Percentiles rank a stretch among this genome's conserved stretches.
Evolutionary conservation across 1,140 invertebrate genomes (phyloP).

Genomic region (Colletes latitarsis): DNA sequence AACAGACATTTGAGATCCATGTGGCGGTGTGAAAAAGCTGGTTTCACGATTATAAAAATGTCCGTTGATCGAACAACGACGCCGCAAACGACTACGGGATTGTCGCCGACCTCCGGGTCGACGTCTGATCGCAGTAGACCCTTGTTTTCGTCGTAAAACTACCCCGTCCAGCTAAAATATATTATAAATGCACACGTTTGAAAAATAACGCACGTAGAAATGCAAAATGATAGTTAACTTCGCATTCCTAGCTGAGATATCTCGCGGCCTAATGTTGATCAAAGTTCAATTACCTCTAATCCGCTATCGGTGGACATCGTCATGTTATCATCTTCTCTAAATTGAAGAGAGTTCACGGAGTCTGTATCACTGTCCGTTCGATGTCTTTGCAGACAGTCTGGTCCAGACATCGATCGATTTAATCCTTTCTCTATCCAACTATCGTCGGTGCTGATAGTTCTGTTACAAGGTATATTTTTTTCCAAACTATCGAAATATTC

Average conservation of each 20-base stretch:
- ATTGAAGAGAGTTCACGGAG: slow-evolving; percentile 78
- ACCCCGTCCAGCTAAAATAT: slow-evolving; percentile 74
- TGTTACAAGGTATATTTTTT: slow-evolving; percentile 77
- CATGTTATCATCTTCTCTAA: slow-evolving; percentile 79
- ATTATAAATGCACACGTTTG: too few relatives aligned
- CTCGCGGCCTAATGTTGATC: too few relatives aligned
- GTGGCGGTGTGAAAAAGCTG: slow-evolving; percentile 92
- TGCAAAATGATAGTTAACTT: too few relatives aligned
- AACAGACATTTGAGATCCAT: slow-evolving; percentile 92
- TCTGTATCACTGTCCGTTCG: slow-evolving; percentile 77
- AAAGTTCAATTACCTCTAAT: slow-evolving; percentile 71
- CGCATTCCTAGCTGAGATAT: too few relatives aligned
- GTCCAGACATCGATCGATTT: slow-evolving; percentile 86
- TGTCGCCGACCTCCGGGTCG: slow-evolving; percentile 85
- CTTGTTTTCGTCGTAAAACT: slow-evolving; percentile 79
- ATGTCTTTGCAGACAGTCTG: slow-evolving; percentile 84
- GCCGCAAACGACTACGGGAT: slow-evolving; percentile 86
- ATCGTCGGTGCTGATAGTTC: slow-evolving; percentile 78
- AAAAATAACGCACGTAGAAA: not conserved
- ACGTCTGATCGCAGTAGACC: slow-evolving; percentile 87
- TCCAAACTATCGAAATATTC: slow-evolving; percentile 78
- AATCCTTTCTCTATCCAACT: slow-evolving; percentile 82
- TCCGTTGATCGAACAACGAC: slow-evolving; percentile 93
- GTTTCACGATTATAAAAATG: slow-evolving; percentile 95
- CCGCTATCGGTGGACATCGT: slow-evolving; percentile 80